Evolutionary conservation across 2,797 vertebrate genomes (phyloP).

Genomic region (Novumbra hubbsi): DNA sequence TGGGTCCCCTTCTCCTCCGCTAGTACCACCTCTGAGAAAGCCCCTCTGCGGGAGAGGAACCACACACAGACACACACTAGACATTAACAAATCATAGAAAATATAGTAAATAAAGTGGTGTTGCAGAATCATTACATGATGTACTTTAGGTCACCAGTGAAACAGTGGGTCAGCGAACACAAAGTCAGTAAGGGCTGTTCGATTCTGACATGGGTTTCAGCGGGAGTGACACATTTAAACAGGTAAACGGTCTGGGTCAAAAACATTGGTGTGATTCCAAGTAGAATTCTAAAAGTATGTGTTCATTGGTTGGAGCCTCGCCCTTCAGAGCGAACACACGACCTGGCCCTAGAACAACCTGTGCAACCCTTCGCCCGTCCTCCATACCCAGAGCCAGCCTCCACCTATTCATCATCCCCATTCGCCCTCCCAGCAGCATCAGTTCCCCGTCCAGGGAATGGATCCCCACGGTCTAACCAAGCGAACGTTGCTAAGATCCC

Average conservation of each 20-base stretch:
- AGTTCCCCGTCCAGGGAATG: neutral
- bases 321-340: neutral
- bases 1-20: conserved; percentile 90
- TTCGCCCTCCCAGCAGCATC: neutral
- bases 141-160: neutral
- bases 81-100: neutral
- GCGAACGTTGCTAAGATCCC: neutral
- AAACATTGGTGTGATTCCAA: neutral
- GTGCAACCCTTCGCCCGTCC: neutral
- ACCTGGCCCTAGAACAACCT: neutral
- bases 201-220: neutral
- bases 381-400: neutral
- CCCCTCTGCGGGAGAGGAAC: conserved; percentile 74
- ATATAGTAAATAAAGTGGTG: neutral
- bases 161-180: neutral
- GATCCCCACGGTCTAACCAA: neutral
- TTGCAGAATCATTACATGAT: neutral
- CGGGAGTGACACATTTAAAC: neutral
- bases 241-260: neutral
- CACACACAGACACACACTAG: conserved; percentile 16
- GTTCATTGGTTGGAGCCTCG: neutral
- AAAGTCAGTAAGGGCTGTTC: neutral
- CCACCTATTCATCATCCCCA: neutral
- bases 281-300: neutral
- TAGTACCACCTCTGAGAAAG: conserved; percentile 95